Base-by-base conservation (phyloP, 2,113 vertebrate genomes). In the Vulpes vulpes region DNA sequence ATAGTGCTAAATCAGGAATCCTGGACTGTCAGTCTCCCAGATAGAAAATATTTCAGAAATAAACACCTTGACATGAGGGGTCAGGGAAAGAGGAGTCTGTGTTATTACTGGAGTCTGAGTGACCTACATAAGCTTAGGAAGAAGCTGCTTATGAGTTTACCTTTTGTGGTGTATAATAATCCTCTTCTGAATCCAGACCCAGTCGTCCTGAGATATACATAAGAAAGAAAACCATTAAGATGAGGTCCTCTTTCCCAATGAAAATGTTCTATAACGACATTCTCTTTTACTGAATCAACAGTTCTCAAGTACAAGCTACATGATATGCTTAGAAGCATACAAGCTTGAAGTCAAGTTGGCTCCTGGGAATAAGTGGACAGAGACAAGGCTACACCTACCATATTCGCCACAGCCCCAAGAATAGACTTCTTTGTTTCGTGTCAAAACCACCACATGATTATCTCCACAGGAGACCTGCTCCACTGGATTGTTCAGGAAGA, bases 401-500 rank as follows among this genome's bases (percentile, higher is more conserved):
- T 99, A 99, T 96, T 99, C 99, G 62, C 99, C 99, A 84, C 99
- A 99, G 98, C 99, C 99, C 99, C 99, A 99, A 0, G 99, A 99
- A 98, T 99, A 99, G 83, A 99, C 99, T 59, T 99, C 99, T 92
- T 99, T 99, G 87, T 96, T 99, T 87, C 99, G 99, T 69, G 99
- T 99, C 97, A 99, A 98, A 62, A 99, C 99, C 94, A 99, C 99
- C 95, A 99, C 99, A 0, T 99, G 99, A 97, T 99, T 99, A 98
- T 99, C 99, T 43, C 99, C 99, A 97, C 99, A 99, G 0, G 99
- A 99, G 84, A 99, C 99, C 98, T 99, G 99, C 80, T 99, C 98
- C 80, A 99, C 99, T 0, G 99, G 99, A 30, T 99, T 99, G 97
- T 98, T 99, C 88, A 99, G 98, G 95, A 99, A 99, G 98, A 99